These are phyloP conservation scores for Monochamus saltuarius DNA, from an alignment of 1,140 invertebrate species.

Conservation along the genomic window DNA sequence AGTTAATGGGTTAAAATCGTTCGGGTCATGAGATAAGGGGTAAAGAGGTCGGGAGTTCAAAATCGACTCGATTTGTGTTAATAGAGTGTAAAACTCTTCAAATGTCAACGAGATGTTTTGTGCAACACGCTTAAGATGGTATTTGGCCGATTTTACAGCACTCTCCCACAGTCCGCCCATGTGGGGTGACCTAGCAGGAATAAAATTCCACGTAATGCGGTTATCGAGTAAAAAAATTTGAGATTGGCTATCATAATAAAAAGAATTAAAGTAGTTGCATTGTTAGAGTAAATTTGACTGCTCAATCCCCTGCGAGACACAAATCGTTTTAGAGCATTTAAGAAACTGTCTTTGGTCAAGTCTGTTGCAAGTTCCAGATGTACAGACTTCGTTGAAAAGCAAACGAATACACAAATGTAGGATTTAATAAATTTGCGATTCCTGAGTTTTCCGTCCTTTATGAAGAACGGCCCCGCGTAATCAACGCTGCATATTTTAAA, in stretches of 20 bases:
- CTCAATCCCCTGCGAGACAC: slow-evolving; percentile 39
- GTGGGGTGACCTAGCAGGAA: slow-evolving; percentile 36
- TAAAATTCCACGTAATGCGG: slow-evolving; percentile 38
- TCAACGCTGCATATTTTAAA: too few relatives aligned
- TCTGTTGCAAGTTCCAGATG: slow-evolving; percentile 19
- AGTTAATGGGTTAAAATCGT: slow-evolving; percentile 3
- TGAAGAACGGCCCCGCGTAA: too few relatives aligned
- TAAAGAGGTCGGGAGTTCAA: slow-evolving; percentile 39
- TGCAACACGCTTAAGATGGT: slow-evolving; percentile 31
- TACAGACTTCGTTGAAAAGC: slow-evolving; percentile 21
- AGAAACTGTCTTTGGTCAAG: slow-evolving; percentile 20
- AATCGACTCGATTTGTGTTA: slow-evolving; percentile 41
- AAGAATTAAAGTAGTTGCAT: slow-evolving; percentile 28
- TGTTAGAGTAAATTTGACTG: slow-evolving; percentile 33
- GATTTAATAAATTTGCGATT: slow-evolving; percentile 3
- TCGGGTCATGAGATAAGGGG: slow-evolving; percentile 29
- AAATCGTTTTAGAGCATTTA: slow-evolving; percentile 18
- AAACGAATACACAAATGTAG: slow-evolving; percentile 24
- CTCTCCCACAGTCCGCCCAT: slow-evolving; percentile 37
- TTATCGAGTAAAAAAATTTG: slow-evolving; percentile 19
- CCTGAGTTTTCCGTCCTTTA: too few relatives aligned
- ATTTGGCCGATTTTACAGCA: slow-evolving; percentile 35
- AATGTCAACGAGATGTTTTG: slow-evolving; percentile 32
- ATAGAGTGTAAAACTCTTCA: slow-evolving; percentile 37
- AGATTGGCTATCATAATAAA: background rate